Percentiles rank a stretch among this genome's conserved stretches.
phyloP scores from a whole-genome alignment of 2,113 vertebrate genomes.

The Neodontobutis hainanensis region DNA sequence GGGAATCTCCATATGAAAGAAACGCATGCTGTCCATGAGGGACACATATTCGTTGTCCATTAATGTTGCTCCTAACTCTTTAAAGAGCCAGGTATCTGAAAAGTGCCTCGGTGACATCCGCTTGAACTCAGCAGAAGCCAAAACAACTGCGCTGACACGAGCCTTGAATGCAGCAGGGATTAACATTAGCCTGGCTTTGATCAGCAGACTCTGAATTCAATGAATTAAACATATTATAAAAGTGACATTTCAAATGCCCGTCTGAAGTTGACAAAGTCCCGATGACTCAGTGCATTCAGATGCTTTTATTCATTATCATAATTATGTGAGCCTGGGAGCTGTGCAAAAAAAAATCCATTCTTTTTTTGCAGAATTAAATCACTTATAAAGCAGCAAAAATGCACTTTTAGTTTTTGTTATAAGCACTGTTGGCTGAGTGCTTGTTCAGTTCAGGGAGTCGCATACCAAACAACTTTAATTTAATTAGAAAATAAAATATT shows the following conservation, averaged over 20 bases:
- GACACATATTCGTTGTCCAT: constrained; percentile 33
- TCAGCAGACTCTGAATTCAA: constrained; percentile 28
- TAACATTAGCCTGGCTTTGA: constrained; percentile 46
- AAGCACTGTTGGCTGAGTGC: constrained; percentile 1
- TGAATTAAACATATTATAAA: constrained; percentile 36
- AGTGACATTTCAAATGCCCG: constrained; percentile 40
- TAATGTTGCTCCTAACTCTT: constrained; percentile 17
- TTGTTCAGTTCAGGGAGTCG: neutral
- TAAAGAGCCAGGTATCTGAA: constrained; percentile 16
- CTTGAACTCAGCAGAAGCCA: constrained; percentile 39
- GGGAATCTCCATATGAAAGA: constrained; percentile 66
- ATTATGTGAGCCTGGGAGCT: constrained; percentile 17
- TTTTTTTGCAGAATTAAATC: neutral
- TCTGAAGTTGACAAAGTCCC: constrained; percentile 32
- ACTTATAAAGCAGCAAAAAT: neutral
- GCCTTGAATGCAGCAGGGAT: constrained; percentile 34
- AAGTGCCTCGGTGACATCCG: constrained; percentile 17
- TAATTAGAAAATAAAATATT: neutral
- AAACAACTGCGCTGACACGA: constrained; percentile 10
- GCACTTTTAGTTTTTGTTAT: constrained; percentile 3
- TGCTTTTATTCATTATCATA: constrained; percentile 34
- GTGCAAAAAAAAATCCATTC: neutral
- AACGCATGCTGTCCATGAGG: constrained; percentile 8
- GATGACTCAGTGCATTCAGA: constrained; percentile 26
- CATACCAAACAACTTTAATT: neutral